Conservation (phyloP, 2,797 vertebrate species). For the Chelon labrosus region DNA sequence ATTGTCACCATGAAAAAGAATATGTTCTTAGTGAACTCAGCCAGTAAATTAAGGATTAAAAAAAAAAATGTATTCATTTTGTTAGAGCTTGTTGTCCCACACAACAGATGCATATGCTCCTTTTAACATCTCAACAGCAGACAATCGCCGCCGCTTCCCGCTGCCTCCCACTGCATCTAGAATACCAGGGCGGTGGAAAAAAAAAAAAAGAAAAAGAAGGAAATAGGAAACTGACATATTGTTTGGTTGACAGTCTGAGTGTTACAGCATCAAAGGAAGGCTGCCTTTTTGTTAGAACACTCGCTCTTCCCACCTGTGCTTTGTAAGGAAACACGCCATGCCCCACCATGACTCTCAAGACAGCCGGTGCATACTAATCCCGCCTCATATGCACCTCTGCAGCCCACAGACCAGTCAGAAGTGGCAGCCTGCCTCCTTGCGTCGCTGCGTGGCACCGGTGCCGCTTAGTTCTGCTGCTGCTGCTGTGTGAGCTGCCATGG, state of each 20-base stretch:
- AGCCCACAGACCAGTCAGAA: conserved; percentile 56
- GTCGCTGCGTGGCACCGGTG: conserved; percentile 54
- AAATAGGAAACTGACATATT: conserved; percentile 52
- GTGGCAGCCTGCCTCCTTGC: conserved; percentile 69
- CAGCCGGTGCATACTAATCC: conserved; percentile 71
- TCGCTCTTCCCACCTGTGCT: conserved; percentile 72
- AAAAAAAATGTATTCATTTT: conserved; percentile 58
- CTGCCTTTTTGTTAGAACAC: conserved; percentile 60
- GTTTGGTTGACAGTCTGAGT: conserved; percentile 58
- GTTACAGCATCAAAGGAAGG: conserved; percentile 64
- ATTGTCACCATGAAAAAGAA: conserved; percentile 68
- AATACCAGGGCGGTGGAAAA: background rate
- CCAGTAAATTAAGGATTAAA: conserved; percentile 74
- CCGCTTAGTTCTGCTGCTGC: conserved; percentile 55
- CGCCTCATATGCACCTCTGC: conserved; percentile 42
- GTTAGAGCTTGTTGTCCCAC: conserved; percentile 48
- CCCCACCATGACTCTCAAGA: conserved; percentile 53
- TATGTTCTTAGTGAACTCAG: conserved; percentile 73
- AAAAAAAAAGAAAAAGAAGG: background rate
- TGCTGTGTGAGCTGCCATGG: conserved; percentile 12
- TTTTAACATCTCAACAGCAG: conserved; percentile 48
- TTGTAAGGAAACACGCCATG: conserved; percentile 68
- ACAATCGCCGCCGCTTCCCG: conserved; percentile 22
- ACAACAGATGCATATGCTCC: conserved; percentile 36
- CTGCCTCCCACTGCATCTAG: background rate